phyloP scores from a whole-genome alignment of 1,140 invertebrate species.

The Ceratina australensis region DNA sequence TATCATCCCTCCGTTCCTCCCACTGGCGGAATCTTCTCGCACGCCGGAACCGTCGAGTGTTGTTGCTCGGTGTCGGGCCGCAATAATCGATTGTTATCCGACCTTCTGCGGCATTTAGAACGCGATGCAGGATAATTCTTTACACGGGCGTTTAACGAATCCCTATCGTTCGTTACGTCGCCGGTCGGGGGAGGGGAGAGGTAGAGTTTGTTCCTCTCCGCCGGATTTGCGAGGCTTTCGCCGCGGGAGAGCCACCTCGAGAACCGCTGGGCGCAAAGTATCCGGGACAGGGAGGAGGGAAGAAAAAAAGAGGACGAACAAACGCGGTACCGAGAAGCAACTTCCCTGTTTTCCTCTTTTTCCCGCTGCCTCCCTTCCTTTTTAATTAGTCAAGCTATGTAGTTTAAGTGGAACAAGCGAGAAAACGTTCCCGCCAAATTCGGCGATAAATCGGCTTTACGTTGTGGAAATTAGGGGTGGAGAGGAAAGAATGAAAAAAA shows the following conservation, averaged over 20 bases:
- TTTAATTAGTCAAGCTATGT: constrained; percentile 26
- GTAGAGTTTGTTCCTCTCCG: not conserved
- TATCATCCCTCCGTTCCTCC: not conserved
- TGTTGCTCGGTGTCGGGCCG: constrained; percentile 24
- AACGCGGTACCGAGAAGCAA: constrained; percentile 8
- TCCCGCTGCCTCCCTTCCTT: not conserved
- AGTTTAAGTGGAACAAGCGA: constrained; percentile 36
- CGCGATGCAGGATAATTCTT: constrained; percentile 9
- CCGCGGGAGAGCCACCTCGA: constrained; percentile 6
- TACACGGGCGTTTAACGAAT: constrained; percentile 30
- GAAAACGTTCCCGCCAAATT: constrained; percentile 8
- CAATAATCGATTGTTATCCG: constrained; percentile 56
- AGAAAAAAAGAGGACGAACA: not conserved
- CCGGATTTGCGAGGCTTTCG: constrained; percentile 30
- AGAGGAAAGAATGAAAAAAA: not conserved
- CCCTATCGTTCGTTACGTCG: constrained; percentile 3
- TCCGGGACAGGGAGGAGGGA: not conserved
- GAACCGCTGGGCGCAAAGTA: constrained; percentile 13
- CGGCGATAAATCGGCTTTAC: constrained; percentile 38
- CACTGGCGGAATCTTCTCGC: constrained; percentile 52
- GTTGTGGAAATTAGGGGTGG: not conserved
- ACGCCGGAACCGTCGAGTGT: constrained; percentile 30
- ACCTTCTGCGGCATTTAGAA: constrained; percentile 39
- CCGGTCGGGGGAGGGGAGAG: no score
- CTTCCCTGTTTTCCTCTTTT: not conserved